Evolutionary conservation across 2,113 vertebrate species (phyloP).

Genomic region (Nibea coibor): DNA sequence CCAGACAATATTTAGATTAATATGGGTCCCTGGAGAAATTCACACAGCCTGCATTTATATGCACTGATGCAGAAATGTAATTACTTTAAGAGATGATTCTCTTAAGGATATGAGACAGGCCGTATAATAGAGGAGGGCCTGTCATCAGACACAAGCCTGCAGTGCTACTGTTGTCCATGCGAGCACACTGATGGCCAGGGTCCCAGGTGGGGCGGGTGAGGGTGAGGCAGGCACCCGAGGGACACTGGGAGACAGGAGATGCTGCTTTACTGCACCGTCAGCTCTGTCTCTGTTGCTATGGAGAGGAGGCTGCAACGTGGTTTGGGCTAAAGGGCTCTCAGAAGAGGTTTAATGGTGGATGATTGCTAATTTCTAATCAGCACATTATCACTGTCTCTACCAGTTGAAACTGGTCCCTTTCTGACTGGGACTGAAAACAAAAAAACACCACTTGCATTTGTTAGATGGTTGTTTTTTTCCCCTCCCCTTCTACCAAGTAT

Average conservation of each 20-base stretch:
- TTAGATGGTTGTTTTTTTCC: slow-evolving; percentile 11
- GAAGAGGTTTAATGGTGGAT: slow-evolving; percentile 37
- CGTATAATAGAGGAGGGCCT: slow-evolving; percentile 61
- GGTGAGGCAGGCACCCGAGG: slow-evolving; percentile 44
- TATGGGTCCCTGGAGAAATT: slow-evolving; percentile 75
- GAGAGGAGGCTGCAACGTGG: slow-evolving; percentile 32
- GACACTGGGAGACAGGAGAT: slow-evolving; percentile 54
- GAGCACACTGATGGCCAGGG: slow-evolving; percentile 64
- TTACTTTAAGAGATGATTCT: slow-evolving; percentile 85
- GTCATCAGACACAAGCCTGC: slow-evolving; percentile 67
- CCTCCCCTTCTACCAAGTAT: slow-evolving; percentile 18
- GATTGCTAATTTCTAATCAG: slow-evolving; percentile 56
- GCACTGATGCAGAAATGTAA: slow-evolving; percentile 86
- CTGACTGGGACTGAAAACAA: slow-evolving; percentile 13
- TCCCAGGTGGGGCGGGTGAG: slow-evolving; percentile 72
- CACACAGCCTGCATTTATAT: slow-evolving; percentile 75
- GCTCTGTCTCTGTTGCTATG: slow-evolving; percentile 61
- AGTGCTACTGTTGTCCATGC: slow-evolving; percentile 63
- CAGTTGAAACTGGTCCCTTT: slow-evolving; percentile 17
- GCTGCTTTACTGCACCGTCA: slow-evolving; percentile 60
- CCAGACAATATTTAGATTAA: slow-evolving; percentile 70
- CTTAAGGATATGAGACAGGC: slow-evolving; percentile 81
- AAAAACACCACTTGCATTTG: slow-evolving; percentile 25
- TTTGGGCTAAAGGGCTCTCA: slow-evolving; percentile 41
- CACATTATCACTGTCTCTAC: slow-evolving; percentile 45